Evolutionary conservation across 30 jellyfish, hydroid and myxozoan genomes (phyloP).

Genomic region (Aurelia aurita): DNA sequence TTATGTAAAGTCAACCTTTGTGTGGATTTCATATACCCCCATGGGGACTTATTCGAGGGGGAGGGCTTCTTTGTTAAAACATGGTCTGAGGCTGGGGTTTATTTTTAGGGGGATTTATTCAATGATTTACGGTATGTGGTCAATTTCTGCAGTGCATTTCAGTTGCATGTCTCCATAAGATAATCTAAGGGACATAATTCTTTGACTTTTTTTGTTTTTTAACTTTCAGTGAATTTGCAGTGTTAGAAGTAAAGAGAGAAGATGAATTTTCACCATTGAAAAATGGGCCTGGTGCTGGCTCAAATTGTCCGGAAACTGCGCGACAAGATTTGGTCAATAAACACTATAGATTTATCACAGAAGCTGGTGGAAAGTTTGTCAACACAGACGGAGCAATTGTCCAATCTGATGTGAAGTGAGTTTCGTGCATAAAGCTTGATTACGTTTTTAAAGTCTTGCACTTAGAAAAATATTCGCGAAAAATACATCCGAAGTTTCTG

Average conservation of each 20-base stretch:
- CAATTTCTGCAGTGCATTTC: too few species aligned
- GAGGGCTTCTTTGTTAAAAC: too few species aligned
- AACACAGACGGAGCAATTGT: slow-evolving; percentile 53
- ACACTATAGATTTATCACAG: slow-evolving; percentile 55
- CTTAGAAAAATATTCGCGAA: background rate
- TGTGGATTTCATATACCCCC: too few species aligned
- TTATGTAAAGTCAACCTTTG: too few species aligned
- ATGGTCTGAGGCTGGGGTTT: too few species aligned
- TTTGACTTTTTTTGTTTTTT: too few species aligned
- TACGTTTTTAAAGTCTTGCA: background rate
- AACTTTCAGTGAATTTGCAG: slow-evolving; percentile 83
- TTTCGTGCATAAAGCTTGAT: background rate
- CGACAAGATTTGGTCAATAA: slow-evolving; percentile 67
- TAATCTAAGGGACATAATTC: too few species aligned
- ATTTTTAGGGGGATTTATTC: too few species aligned
- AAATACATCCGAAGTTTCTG: background rate
- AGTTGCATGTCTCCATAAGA: too few species aligned
- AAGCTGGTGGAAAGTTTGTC: slow-evolving; percentile 92
- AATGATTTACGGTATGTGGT: too few species aligned
- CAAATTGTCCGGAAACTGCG: slow-evolving; percentile 86
- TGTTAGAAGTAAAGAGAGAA: slow-evolving; percentile 84
- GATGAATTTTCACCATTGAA: slow-evolving; percentile 98
- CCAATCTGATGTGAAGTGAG: slow-evolving; percentile 11
- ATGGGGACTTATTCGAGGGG: too few species aligned
- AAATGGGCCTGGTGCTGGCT: slow-evolving; percentile 87